Conservation (phyloP, 2,888 invertebrate species). For the Rhagium mordax region DNA sequence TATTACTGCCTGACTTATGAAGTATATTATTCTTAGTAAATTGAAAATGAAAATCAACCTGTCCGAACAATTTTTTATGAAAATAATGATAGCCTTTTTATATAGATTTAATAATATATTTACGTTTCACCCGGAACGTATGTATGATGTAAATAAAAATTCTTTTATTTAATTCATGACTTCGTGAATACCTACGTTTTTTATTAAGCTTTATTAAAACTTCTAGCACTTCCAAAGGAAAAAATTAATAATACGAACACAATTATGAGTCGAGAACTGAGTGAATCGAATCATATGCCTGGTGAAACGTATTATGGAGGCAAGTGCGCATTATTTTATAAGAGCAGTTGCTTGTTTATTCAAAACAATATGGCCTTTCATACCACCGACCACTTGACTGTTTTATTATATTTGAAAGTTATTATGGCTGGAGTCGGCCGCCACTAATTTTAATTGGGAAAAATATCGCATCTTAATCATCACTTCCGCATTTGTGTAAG, state of each 20-base stretch:
- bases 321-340: constrained; percentile 67
- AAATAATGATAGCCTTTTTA: too few relatives aligned
- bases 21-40: too few relatives aligned
- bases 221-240: constrained; percentile 41
- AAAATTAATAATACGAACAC: constrained; percentile 50
- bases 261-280: constrained; percentile 49
- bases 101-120: too few relatives aligned
- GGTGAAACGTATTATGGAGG: constrained; percentile 63
- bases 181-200: constrained; percentile 7
- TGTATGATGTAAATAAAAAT: not conserved
- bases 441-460: constrained; percentile 61
- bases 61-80: too few relatives aligned
- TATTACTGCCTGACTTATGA: too few relatives aligned
- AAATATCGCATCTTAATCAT: constrained; percentile 59
- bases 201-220: constrained; percentile 47
- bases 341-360: constrained; percentile 66
- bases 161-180: not conserved
- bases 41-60: too few relatives aligned
- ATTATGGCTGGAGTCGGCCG: constrained; percentile 49
- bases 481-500: constrained; percentile 39
- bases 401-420: constrained; percentile 54
- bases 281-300: constrained; percentile 66
- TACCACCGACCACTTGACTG: constrained; percentile 63
- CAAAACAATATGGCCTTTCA: constrained; percentile 65
- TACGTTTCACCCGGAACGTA: too few relatives aligned